Base-by-base conservation (phyloP, 2,113 vertebrate species). In the Turdus rufiventris region DNA sequence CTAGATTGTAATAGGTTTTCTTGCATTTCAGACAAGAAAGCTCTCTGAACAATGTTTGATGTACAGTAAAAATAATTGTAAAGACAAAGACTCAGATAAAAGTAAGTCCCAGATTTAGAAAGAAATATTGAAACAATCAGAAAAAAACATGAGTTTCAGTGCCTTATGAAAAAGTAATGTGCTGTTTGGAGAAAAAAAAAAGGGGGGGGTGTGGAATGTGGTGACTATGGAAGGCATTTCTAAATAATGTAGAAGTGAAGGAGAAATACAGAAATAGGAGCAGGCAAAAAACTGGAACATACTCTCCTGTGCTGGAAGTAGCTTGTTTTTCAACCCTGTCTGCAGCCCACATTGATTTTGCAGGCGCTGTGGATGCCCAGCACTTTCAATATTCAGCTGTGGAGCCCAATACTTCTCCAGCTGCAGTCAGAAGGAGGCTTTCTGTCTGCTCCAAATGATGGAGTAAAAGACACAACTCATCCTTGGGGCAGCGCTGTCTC, bases 1-100 rank as follows among this genome's bases (percentile, higher is more conserved):
- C 10, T 65, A 31, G 33, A 17, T 18, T 66, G 26, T 38, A 51
- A 62, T n/a, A 62, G 20, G 47, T 53, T 89, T 85, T 47, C 33
- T 78, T 92, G 50, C 11, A 72, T 89, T 87, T 89, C 70, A 88
- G 70, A 57, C 42, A 89, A 83, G 71, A 85, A 93, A 90, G 29
- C 56, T 71, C n/a, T 40, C 65, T 60, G 74, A 88, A 48, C 38
- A 60, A 19, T 83, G 17, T 85, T 85, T 91, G 93, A 89, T 85
- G 24, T 66, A 66, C 50, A 51, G 70, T 89, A 82, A 92, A 92
- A 86, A 56, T 94, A 96, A 95, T 92, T 92, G 76, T 33, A 78
- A 91, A 93, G 42, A 31, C 88, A 88, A 71, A 56, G 31, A 57
- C 62, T 91, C 85, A 85, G 89, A 87, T 82, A 68, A 88, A 95